Evolutionary conservation across 2,888 invertebrate genomes (phyloP).

Genomic region (Diarsia mendica): DNA sequence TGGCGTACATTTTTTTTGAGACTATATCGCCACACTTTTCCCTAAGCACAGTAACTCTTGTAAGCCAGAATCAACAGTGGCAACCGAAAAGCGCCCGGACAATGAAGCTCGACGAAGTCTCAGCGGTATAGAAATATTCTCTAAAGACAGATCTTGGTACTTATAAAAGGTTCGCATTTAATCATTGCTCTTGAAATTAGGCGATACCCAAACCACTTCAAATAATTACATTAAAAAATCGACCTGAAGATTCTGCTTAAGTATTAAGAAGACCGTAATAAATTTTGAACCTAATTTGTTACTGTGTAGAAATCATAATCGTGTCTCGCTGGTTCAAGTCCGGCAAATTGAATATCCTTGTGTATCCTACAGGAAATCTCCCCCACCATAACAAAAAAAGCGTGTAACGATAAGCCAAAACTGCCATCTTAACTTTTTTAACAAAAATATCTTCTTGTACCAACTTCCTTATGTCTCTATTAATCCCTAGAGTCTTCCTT

Average conservation of each 20-base stretch:
- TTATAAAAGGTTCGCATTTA: neutral
- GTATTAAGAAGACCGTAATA: neutral
- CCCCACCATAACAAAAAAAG: slow-evolving; percentile 20
- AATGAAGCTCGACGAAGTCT: too few relatives aligned
- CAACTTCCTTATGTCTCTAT: slow-evolving; percentile 44
- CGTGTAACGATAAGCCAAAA: slow-evolving; percentile 46
- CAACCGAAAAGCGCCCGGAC: too few relatives aligned
- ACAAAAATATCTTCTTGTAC: slow-evolving; percentile 27
- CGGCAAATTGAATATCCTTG: slow-evolving; percentile 18
- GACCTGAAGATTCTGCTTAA: neutral
- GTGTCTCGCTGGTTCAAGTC: neutral
- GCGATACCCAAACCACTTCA: neutral
- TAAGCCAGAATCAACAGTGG: too few relatives aligned
- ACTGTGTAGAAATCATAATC: neutral
- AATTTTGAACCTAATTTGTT: neutral
- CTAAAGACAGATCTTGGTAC: neutral
- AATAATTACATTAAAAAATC: neutral
- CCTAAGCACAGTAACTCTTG: too few relatives aligned
- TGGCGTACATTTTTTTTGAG: too few relatives aligned
- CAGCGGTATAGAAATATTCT: neutral
- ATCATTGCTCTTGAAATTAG: neutral
- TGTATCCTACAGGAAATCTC: slow-evolving; percentile 21
- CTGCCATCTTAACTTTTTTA: slow-evolving; percentile 25
- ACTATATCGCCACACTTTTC: too few relatives aligned
- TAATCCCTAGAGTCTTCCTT: slow-evolving; percentile 54